Evolutionary conservation across 2,797 vertebrate species (phyloP).

Genomic region (Pitangus sulphuratus): DNA sequence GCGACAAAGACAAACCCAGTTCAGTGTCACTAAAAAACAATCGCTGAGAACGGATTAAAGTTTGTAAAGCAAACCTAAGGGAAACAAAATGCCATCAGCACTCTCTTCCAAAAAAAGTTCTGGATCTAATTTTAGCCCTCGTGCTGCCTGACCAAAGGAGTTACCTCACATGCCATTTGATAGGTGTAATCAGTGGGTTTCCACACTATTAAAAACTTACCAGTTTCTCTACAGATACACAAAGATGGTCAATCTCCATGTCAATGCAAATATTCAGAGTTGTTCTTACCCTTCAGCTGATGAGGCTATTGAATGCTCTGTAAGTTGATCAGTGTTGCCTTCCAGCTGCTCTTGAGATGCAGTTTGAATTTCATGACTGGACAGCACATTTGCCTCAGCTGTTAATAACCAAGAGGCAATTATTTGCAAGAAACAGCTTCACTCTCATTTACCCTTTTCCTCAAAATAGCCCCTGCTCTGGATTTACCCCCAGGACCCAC

Average conservation of each 20-base stretch:
- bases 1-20: not conserved
- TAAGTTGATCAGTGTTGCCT: constrained; percentile 36
- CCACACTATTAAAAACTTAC: not conserved
- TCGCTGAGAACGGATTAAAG: not conserved
- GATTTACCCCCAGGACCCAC: not conserved
- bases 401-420: constrained; percentile 23
- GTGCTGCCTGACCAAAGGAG: not conserved
- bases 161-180: not conserved
- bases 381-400: constrained; percentile 50
- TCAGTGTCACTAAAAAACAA: not conserved
- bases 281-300: constrained; percentile 63
- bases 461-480: not conserved
- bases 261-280: not conserved
- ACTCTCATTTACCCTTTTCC: not conserved
- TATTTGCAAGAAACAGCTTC: not conserved
- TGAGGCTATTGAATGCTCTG: not conserved
- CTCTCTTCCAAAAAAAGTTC: not conserved
- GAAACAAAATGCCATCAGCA: not conserved
- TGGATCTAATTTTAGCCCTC: not conserved
- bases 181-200: not conserved
- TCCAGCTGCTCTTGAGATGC: constrained; percentile 24
- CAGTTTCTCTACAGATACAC: not conserved
- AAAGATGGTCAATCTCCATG: not conserved
- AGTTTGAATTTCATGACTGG: constrained; percentile 1
- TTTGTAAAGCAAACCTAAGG: not conserved